Conservation (phyloP, 2,888 invertebrate species). For the Drosophila quinaria region DNA sequence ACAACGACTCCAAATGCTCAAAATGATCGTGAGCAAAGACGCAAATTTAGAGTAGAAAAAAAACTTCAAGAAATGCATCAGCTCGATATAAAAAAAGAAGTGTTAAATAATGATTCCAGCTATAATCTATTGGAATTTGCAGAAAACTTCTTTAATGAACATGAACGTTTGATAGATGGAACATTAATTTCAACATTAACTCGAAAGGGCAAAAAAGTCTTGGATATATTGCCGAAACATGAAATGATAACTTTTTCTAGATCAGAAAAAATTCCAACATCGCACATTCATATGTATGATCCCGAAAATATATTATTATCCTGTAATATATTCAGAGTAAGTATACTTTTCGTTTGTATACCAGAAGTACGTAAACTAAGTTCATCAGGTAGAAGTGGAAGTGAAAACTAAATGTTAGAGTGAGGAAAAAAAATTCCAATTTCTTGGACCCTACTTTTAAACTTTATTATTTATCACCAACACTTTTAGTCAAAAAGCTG, state of each 20-base stretch:
- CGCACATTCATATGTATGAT: conserved; percentile 97
- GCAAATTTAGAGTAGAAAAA: conserved; percentile 94
- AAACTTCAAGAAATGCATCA: conserved; percentile 93
- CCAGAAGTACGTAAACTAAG: background rate
- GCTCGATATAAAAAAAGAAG: conserved; percentile 83
- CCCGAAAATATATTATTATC: conserved; percentile 96
- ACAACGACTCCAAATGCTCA: background rate
- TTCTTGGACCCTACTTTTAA: too few species aligned
- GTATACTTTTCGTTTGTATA: conserved; percentile 61
- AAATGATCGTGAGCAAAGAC: conserved; percentile 90
- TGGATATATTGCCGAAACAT: conserved; percentile 93
- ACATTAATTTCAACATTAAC: conserved; percentile 95
- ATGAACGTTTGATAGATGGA: conserved; percentile 94
- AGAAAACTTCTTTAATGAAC: conserved; percentile 96
- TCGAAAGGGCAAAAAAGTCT: conserved; percentile 90
- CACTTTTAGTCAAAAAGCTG: too few species aligned
- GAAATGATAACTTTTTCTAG: conserved; percentile 97
- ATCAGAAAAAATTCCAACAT: conserved; percentile 94
- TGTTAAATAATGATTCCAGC: conserved; percentile 87
- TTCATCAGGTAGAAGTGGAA: background rate
- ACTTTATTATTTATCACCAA: too few species aligned
- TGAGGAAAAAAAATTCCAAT: too few species aligned
- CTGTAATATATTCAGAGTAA: conserved; percentile 95
- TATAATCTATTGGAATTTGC: conserved; percentile 97
- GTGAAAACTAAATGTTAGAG: too few species aligned